A percentile compares a stretch with the other conserved stretches of the same genome.
phyloP scores from a whole-genome alignment of 2,113 vertebrate genomes.

The Aramus guarauna region DNA sequence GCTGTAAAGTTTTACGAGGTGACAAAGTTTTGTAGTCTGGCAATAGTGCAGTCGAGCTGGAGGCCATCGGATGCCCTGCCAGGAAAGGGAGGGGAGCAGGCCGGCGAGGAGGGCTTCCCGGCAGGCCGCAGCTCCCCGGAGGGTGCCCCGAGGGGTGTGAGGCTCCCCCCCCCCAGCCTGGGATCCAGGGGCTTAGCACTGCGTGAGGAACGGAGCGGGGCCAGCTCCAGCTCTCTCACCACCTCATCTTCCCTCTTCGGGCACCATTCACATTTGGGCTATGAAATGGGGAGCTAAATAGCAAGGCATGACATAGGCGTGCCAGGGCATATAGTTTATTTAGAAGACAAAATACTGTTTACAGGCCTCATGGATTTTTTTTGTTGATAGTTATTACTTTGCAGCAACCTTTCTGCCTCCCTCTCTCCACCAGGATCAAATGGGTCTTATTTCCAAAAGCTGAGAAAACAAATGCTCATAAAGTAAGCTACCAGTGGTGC shows the following conservation, averaged over 20 bases:
- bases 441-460: not conserved
- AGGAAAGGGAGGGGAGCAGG: not conserved
- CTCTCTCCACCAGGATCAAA: not conserved
- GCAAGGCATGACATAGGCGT: not conserved
- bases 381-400: not conserved
- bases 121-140: not conserved
- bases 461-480: not conserved
- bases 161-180: not conserved
- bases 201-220: not conserved
- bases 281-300: not conserved
- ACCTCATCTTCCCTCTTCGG: not conserved
- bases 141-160: not conserved
- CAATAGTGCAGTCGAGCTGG: not conserved
- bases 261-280: not conserved
- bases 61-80: not conserved
- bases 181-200: not conserved
- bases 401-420: not conserved
- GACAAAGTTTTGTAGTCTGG: slow-evolving; percentile 35
- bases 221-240: not conserved
- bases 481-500: not conserved
- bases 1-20: slow-evolving; percentile 36
- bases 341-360: not conserved
- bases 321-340: not conserved
- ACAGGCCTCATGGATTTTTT: not conserved
- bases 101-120: fast-evolving